phyloP scores from a whole-genome alignment of 2,113 vertebrate genomes.

The Petromus typicus region DNA sequence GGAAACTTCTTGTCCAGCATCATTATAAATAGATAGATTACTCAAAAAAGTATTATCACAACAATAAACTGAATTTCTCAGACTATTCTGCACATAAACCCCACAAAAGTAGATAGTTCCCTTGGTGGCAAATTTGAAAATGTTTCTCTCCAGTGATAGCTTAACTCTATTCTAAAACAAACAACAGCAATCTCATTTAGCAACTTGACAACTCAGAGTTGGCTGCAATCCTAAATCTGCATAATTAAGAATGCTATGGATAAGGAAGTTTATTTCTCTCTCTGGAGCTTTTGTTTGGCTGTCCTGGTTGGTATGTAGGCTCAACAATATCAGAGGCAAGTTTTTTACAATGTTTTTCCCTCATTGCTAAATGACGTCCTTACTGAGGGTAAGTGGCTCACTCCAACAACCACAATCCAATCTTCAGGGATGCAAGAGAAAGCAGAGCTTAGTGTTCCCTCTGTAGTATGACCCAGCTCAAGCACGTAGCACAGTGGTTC shows the following conservation, averaged over 20 bases:
- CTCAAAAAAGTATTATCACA: not conserved
- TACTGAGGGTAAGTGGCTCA: not conserved
- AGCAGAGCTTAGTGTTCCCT: not conserved
- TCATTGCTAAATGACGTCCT: not conserved
- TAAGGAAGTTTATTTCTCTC: not conserved
- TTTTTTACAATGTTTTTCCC: not conserved
- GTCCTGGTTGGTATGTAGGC: not conserved
- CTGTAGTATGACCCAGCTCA: not conserved
- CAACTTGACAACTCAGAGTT: not conserved
- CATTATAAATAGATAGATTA: not conserved
- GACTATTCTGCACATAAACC: not conserved
- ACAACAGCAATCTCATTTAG: not conserved
- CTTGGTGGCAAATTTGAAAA: not conserved
- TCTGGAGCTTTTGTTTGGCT: not conserved
- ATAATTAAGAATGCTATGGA: not conserved
- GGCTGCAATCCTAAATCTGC: not conserved
- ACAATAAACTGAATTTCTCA: not conserved
- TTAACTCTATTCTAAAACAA: not conserved
- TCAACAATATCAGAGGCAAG: not conserved
- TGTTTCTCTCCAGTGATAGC: too few species aligned
- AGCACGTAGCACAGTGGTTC: too few species aligned
- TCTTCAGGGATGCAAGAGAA: not conserved
- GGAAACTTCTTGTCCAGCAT: not conserved
- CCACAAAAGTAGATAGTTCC: not conserved
- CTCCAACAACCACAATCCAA: not conserved